phyloP scores from a whole-genome alignment of 2,888 invertebrate species.

The Andrena dorsata region DNA sequence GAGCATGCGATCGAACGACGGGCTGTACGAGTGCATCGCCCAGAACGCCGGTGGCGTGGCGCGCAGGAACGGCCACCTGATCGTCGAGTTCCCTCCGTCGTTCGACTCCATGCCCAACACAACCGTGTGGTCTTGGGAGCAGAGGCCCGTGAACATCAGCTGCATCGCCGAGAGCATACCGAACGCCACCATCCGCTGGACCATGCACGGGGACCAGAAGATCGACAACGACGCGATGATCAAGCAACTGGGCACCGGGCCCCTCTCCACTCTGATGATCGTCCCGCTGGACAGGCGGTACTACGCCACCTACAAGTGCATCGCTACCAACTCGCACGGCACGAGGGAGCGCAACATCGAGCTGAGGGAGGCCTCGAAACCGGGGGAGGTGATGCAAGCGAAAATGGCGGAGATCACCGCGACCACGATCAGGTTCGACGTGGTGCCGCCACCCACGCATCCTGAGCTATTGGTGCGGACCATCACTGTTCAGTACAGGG shows the following conservation, averaged over 20 bases:
- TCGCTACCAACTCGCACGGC: conserved; percentile 92
- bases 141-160: conserved; percentile 92
- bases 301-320: conserved; percentile 92
- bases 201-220: conserved; percentile 82
- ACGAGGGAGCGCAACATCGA: conserved; percentile 89
- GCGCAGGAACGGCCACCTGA: conserved; percentile 92
- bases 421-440: conserved; percentile 93
- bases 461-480: conserved; percentile 92
- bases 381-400: conserved; percentile 89
- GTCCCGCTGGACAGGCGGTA: conserved; percentile 88
- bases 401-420: conserved; percentile 91
- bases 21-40: conserved; percentile 95
- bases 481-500: conserved; percentile 91
- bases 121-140: conserved; percentile 94
- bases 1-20: conserved; percentile 90
- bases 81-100: conserved; percentile 93
- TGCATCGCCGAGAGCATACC: conserved; percentile 96
- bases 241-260: conserved; percentile 88
- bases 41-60: conserved; percentile 92
- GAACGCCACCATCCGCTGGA: conserved; percentile 96
- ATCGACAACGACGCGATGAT: conserved; percentile 86
- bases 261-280: conserved; percentile 90
- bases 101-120: conserved; percentile 90
- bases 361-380: conserved; percentile 91
- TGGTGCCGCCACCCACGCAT: conserved; percentile 91